Evolutionary conservation across 2,113 vertebrate genomes (phyloP).

Genomic region (Saccopteryx leptura): DNA sequence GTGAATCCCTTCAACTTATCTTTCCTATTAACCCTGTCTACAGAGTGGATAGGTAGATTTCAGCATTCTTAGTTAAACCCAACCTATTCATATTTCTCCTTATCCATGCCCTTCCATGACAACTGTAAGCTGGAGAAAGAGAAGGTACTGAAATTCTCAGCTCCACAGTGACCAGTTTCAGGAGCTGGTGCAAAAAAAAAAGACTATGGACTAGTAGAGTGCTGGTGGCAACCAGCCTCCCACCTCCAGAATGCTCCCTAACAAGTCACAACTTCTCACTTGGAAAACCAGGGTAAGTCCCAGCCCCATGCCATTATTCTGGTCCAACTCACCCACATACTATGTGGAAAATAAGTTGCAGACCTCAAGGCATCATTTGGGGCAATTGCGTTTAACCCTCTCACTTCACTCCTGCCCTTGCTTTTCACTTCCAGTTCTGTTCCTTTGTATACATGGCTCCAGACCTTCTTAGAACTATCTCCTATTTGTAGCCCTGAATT

Average conservation of each 20-base stretch:
- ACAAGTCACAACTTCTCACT: constrained; percentile 52
- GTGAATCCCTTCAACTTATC: not conserved
- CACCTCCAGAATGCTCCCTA: constrained; percentile 54
- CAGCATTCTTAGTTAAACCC: not conserved
- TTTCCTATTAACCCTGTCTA: not conserved
- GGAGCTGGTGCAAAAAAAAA: constrained; percentile 58
- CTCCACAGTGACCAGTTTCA: not conserved
- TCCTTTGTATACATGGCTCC: constrained; percentile 36
- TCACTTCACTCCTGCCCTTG: constrained; percentile 25
- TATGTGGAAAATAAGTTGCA: not conserved
- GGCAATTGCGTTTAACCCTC: constrained; percentile 32
- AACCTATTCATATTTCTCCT: not conserved
- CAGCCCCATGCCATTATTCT: not conserved
- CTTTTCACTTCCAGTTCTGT: constrained; percentile 35
- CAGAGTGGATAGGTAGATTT: not conserved
- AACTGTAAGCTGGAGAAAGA: not conserved
- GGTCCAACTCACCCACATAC: constrained; percentile 14
- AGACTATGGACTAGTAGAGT: not conserved
- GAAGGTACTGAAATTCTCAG: not conserved
- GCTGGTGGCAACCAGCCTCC: constrained; percentile 7
- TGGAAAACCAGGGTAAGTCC: not conserved
- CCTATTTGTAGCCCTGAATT: not conserved
- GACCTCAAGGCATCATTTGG: constrained; percentile 48
- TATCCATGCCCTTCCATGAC: not conserved
- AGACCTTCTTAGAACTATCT: constrained; percentile 25